Conservation (phyloP, 2,797 vertebrate species). For the Calcarius lapponicus region DNA sequence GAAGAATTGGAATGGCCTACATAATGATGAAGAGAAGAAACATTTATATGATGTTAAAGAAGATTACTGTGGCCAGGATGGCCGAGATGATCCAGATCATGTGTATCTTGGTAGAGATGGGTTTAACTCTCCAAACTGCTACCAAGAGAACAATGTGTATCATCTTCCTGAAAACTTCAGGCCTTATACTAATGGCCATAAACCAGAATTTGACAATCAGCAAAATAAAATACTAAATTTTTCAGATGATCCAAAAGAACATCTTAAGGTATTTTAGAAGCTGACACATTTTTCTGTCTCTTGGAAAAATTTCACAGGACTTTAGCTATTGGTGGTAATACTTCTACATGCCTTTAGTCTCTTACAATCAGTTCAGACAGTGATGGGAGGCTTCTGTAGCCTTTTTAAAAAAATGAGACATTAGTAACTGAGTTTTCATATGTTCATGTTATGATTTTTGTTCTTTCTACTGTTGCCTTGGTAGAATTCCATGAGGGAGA, state of each 20-base stretch:
- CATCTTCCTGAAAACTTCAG: constrained; percentile 78
- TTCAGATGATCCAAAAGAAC: constrained; percentile 71
- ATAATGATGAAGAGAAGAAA: constrained; percentile 56
- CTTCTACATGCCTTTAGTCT: neutral
- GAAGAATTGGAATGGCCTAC: constrained; percentile 76
- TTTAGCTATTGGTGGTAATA: neutral
- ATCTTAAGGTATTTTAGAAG: constrained; percentile 81
- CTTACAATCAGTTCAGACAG: neutral
- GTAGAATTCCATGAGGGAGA: neutral
- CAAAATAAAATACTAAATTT: constrained; percentile 66
- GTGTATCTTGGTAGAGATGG: constrained; percentile 74
- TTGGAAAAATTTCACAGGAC: neutral
- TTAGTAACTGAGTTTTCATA: neutral
- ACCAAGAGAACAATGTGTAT: constrained; percentile 71
- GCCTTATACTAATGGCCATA: constrained; percentile 65
- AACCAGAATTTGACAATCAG: constrained; percentile 68
- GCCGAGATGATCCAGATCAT: constrained; percentile 71
- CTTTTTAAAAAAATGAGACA: neutral
- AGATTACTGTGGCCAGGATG: constrained; percentile 65
- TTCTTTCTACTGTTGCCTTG: neutral
- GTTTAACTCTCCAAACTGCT: constrained; percentile 73
- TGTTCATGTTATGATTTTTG: neutral
- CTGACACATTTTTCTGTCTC: neutral
- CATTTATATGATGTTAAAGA: constrained; percentile 73
- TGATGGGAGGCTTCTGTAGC: neutral